Evolutionary conservation across 2,797 vertebrate species (phyloP), one percentile per base, ranked within the genome.

Genomic region (Notoglanidium macrostoma): DNA sequence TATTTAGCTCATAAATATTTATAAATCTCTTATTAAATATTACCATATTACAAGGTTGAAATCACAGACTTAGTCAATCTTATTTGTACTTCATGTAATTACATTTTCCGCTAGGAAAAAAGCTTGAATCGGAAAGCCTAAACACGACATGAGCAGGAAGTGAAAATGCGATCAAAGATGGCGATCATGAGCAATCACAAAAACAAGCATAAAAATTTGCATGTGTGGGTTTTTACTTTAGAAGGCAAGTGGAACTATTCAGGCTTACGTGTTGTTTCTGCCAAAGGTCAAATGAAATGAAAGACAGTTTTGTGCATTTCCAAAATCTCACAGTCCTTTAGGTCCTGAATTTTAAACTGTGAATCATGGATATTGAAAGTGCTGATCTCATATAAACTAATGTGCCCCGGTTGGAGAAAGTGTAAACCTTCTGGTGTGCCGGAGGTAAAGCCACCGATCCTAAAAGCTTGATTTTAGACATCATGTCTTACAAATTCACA

Each of bases 271-370:
- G 26, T 65, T 35, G 0, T 83, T 51, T 55, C 29, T 67, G 29
- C n/a, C 40, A 9, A 83, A 67, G 35, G 29, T 29, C 61, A 51
- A 83, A 65, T 54, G 44, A 21, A 83, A 68, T 12, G 17, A 32
- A 68, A 23, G 15, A 23, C 19, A 35, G 1, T 49, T 9, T 83
- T 70, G 44, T 35, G 46, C 29, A 54, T 83, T 83, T 83, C n/a
- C 44, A 83, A 68, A 12, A 68, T 68, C 44, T 54, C 81, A 82
- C 57, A 81, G 78, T 63, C 17, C 23, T 49, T 49, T 82, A 65
- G 5, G 65, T 83, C 61, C 63, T 46, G 3, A 83, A 67, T 83
- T n/a, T 5, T 12, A 10, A 54, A 35, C n/a, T 6, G 2, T 51
- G 14, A 83, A 83, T 29, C 61, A 61, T 19, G 9, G 17, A 40